Conservation (phyloP, 2,113 vertebrate species). For the Heptranchias perlo region DNA sequence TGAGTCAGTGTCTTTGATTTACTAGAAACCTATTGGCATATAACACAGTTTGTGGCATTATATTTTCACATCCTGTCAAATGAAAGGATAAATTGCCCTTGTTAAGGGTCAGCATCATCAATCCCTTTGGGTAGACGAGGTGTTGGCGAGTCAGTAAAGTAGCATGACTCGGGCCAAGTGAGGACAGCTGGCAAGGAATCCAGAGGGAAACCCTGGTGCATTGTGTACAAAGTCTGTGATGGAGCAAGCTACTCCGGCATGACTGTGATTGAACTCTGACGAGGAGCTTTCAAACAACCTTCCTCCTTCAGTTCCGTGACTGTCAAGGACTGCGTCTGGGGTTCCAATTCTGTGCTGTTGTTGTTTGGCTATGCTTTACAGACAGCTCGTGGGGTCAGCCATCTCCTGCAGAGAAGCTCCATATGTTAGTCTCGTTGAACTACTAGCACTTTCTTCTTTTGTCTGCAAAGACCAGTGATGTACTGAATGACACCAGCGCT, state of each 20-base stretch:
- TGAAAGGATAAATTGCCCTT: slow-evolving; percentile 50
- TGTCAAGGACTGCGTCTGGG: background rate
- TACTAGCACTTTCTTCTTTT: background rate
- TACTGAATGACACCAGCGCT: background rate
- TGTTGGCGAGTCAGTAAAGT: slow-evolving; percentile 41
- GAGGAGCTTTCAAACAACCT: background rate
- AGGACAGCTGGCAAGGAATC: slow-evolving; percentile 54
- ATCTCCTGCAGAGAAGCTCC: slow-evolving; percentile 3
- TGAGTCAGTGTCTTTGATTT: background rate
- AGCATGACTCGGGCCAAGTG: slow-evolving; percentile 44
- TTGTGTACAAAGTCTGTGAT: too few species aligned
- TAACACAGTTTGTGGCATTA: background rate
- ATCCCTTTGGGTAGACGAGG: slow-evolving; percentile 43
- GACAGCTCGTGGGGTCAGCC: background rate
- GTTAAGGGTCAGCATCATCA: slow-evolving; percentile 41
- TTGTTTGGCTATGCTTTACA: background rate
- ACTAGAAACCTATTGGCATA: background rate
- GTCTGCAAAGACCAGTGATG: background rate
- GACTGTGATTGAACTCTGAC: background rate
- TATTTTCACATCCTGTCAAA: slow-evolving; percentile 38
- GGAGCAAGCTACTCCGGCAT: background rate
- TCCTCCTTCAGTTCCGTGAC: too few species aligned
- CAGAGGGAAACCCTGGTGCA: slow-evolving; percentile 39
- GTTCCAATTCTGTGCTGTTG: background rate
- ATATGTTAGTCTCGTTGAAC: slow-evolving; percentile 13